phyloP scores from a whole-genome alignment of 2,888 invertebrate species.

The Oxycera nigricornis region DNA sequence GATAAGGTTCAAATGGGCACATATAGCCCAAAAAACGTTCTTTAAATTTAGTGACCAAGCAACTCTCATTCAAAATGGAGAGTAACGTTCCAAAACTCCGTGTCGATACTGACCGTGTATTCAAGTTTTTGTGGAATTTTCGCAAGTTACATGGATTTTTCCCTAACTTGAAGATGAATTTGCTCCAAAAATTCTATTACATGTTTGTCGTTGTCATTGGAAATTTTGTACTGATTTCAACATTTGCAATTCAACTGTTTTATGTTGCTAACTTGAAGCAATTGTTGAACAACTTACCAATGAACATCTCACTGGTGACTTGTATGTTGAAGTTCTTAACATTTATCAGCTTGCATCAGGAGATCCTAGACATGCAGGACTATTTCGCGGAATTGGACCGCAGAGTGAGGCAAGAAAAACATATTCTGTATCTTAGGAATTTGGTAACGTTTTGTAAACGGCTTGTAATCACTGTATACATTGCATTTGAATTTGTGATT shows the following conservation, averaged over 20 bases:
- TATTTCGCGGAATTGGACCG: neutral
- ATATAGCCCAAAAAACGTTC: too few species aligned
- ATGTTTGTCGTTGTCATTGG: neutral
- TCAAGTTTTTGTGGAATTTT: neutral
- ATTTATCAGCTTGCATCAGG: neutral
- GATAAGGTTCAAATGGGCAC: too few species aligned
- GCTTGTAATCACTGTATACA: neutral
- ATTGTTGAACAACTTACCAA: neutral
- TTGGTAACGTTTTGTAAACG: neutral
- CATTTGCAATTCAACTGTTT: constrained; percentile 8
- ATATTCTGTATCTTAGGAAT: neutral
- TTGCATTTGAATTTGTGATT: neutral
- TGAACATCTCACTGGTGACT: neutral
- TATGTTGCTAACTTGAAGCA: neutral
- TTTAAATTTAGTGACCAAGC: too few species aligned
- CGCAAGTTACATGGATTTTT: neutral
- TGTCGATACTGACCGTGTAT: neutral
- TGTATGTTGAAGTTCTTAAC: neutral
- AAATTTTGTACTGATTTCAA: neutral
- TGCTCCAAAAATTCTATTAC: neutral
- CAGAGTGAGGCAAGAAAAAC: neutral
- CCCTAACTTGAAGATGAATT: neutral
- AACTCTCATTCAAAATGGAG: neutral
- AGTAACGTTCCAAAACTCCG: neutral
- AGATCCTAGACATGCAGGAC: neutral